phyloP scores from a whole-genome alignment of 2,113 vertebrate genomes.

The Balaenoptera acutorostrata region DNA sequence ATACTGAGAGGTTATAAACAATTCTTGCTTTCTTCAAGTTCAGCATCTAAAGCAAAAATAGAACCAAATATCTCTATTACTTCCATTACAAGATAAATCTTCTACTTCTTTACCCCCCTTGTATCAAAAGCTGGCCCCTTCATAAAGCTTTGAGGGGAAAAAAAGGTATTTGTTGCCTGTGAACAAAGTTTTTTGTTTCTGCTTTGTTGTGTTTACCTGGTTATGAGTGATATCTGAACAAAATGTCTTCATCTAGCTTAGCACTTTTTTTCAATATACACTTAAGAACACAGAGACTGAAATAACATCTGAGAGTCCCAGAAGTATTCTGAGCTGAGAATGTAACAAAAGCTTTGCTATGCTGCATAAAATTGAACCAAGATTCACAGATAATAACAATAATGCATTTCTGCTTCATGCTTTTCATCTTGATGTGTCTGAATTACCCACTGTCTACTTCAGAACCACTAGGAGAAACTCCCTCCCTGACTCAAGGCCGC shows the following conservation, averaged over 20 bases:
- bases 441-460: slow-evolving; percentile 48
- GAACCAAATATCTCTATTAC: slow-evolving; percentile 61
- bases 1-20: slow-evolving; percentile 40
- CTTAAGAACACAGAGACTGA: slow-evolving; percentile 58
- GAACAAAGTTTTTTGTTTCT: slow-evolving; percentile 51
- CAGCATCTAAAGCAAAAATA: slow-evolving; percentile 50
- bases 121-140: slow-evolving; percentile 10
- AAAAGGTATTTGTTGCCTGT: neutral
- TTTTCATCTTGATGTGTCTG: slow-evolving; percentile 65
- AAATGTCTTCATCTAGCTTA: slow-evolving; percentile 44
- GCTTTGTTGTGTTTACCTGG: slow-evolving; percentile 50
- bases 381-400: slow-evolving; percentile 64
- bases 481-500: neutral
- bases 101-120: slow-evolving; percentile 43
- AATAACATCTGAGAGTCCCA: slow-evolving; percentile 66
- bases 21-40: slow-evolving; percentile 61
- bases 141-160: neutral
- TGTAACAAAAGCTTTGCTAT: slow-evolving; percentile 61
- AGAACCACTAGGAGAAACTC: neutral
- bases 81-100: slow-evolving; percentile 71
- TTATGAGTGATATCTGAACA: slow-evolving; percentile 54
- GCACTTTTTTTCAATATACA: slow-evolving; percentile 36
- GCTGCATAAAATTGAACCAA: slow-evolving; percentile 61
- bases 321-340: slow-evolving; percentile 67
- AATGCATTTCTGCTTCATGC: slow-evolving; percentile 46